Base-by-base conservation (phyloP, 2,888 invertebrate species). In the Trichopria drosophilae region DNA sequence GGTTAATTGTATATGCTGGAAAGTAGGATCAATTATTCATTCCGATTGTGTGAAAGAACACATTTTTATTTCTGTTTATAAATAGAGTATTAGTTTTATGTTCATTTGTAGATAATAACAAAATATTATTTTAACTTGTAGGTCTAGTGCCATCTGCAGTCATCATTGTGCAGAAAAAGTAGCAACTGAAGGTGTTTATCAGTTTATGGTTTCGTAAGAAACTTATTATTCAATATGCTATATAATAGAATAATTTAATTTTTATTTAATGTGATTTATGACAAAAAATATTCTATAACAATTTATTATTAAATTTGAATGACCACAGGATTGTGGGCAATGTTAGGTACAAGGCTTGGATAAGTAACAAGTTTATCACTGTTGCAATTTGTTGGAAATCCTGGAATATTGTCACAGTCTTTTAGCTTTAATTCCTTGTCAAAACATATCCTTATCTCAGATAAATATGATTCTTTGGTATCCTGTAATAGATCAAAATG, bases 111-210 rank as follows among this genome's bases (percentile, higher is more conserved):
- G n/a, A 29, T 29, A 20, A 12, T 15, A 32, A 13, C 5, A 26
- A 26, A 40, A 5, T 20, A 26, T 41, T 26, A 3, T 23, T 20
- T 18, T 37, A 29, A 34, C 7, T 82, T 81, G 34, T 78, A 84
- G 90, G 90, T 69, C 77, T 93, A 67, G 90, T 90, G 39, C 93
- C 93, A 19, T 87, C 90, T 26, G 90, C 92, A 42, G 91, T 91
- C 26, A 78, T 92, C 40, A 88, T 90, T 65, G 85, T 92, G 31
- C 85, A 88, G 49, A 85, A 81, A 74, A 71, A 66, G n/a, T n/a
- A n/a, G n/a, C n/a, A n/a, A n/a, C n/a, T n/a, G n/a, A n/a, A n/a
- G n/a, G n/a, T n/a, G n/a, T n/a, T n/a, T n/a, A n/a, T n/a, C n/a
- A n/a, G n/a, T n/a, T n/a, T n/a, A n/a, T n/a, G n/a, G n/a, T n/a